These are phyloP conservation scores for Venusia cambrica DNA, from an alignment of 2,888 invertebrate species.

Conservation along the genomic window DNA sequence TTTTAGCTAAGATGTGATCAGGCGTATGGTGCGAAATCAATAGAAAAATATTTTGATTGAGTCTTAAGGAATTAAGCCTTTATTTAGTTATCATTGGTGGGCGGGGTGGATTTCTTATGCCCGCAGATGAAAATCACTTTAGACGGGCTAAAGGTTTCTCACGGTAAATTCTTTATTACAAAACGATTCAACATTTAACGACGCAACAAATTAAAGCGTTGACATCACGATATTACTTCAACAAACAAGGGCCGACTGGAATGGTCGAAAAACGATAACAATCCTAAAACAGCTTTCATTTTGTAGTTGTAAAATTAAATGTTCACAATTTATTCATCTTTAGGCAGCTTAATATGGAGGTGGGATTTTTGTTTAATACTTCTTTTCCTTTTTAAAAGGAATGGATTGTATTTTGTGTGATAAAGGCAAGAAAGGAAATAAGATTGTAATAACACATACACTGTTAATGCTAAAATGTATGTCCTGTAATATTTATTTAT, in stretches of 20 bases:
- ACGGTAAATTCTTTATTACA: conserved; percentile 11
- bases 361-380: conserved; percentile 27
- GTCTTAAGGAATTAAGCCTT: too few relatives aligned
- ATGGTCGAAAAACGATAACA: conserved; percentile 37
- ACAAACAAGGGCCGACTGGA: conserved; percentile 28
- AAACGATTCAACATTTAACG: conserved; percentile 27
- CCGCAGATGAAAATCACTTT: too few relatives aligned
- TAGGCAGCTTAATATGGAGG: conserved; percentile 22
- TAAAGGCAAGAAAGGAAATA: too few relatives aligned
- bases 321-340: conserved; percentile 35
- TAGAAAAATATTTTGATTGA: too few relatives aligned
- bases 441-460: too few relatives aligned
- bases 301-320: conserved; percentile 38
- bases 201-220: conserved; percentile 34
- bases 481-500: too few relatives aligned
- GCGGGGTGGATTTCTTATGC: too few relatives aligned
- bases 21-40: too few relatives aligned
- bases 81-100: too few relatives aligned
- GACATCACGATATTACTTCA: conserved; percentile 33
- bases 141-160: too few relatives aligned
- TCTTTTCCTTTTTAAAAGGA: conserved; percentile 12
- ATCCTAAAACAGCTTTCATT: conserved; percentile 34
- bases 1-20: too few relatives aligned
- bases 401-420: conserved; percentile 4
- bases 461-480: too few relatives aligned